Evolutionary conservation across 2,113 vertebrate species (phyloP).

Genomic region (Cygnus buccinator): DNA sequence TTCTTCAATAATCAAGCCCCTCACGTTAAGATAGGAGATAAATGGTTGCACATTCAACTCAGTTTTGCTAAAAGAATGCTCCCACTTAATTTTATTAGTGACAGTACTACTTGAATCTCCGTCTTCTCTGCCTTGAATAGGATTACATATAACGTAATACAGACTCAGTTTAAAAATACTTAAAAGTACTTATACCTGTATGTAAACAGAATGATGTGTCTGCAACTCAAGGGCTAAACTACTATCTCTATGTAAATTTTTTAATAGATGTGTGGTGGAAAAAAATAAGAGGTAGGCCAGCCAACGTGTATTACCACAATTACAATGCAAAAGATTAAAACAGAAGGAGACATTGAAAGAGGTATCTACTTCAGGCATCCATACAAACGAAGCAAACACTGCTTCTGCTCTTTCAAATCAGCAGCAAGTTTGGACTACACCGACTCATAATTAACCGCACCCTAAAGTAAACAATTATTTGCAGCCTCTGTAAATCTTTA

Average conservation of each 20-base stretch:
- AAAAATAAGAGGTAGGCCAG: neutral
- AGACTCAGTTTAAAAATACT: neutral
- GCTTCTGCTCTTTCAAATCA: neutral
- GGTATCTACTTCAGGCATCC: neutral
- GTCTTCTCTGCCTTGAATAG: neutral
- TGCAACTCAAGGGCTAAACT: neutral
- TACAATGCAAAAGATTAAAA: neutral
- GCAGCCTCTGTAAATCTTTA: neutral
- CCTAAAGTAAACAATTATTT: neutral
- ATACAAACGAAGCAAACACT: neutral
- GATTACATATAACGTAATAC: neutral
- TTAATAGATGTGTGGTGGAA: neutral
- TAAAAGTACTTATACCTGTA: too few species aligned
- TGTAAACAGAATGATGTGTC: neutral
- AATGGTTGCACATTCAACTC: rapidly evolving
- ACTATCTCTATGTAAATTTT: neutral
- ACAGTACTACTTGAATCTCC: neutral
- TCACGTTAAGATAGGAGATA: neutral
- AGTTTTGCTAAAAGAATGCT: neutral
- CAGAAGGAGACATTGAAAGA: neutral
- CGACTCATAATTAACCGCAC: neutral
- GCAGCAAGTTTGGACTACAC: neutral
- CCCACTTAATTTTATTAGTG: neutral
- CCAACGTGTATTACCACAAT: neutral
- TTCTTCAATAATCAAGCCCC: neutral